Evolutionary conservation across 2,797 vertebrate species (phyloP).

Genomic region (Tenualosa ilisha): DNA sequence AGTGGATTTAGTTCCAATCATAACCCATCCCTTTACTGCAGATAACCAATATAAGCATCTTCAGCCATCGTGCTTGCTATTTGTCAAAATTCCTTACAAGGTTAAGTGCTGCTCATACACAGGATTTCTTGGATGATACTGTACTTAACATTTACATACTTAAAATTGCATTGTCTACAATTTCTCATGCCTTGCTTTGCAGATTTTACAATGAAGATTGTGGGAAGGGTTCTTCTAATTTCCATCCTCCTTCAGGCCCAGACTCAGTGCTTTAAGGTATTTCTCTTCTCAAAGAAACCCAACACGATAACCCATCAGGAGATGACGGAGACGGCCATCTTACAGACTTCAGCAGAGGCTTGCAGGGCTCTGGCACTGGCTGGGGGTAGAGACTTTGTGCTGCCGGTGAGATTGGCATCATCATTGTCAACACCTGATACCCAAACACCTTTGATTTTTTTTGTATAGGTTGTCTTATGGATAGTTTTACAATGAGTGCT

Average conservation of each 20-base stretch:
- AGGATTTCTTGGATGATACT: too few relatives aligned
- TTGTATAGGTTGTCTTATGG: too few relatives aligned
- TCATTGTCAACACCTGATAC: too few relatives aligned
- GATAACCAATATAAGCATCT: too few relatives aligned
- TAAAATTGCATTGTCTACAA: too few relatives aligned
- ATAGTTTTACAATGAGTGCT: too few relatives aligned
- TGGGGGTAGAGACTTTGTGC: constrained; percentile 32
- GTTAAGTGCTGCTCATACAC: too few relatives aligned
- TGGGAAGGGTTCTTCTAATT: neutral
- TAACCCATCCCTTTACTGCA: too few relatives aligned
- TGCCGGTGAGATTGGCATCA: constrained; percentile 26
- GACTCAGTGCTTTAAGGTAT: constrained; percentile 28
- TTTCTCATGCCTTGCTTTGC: neutral
- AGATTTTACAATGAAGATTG: neutral
- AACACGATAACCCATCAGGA: constrained; percentile 26
- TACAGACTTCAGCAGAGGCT: constrained; percentile 40
- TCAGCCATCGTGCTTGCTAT: too few relatives aligned
- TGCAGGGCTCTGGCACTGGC: constrained; percentile 33
- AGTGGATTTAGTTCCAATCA: too few relatives aligned
- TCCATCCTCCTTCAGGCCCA: constrained; percentile 16
- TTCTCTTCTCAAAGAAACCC: neutral
- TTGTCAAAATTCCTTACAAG: too few relatives aligned
- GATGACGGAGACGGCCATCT: constrained; percentile 44
- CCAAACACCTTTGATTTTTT: neutral
- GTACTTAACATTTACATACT: too few relatives aligned